Evolutionary conservation across 2,113 vertebrate species (phyloP).

Genomic region (Hoplias malabaricus): DNA sequence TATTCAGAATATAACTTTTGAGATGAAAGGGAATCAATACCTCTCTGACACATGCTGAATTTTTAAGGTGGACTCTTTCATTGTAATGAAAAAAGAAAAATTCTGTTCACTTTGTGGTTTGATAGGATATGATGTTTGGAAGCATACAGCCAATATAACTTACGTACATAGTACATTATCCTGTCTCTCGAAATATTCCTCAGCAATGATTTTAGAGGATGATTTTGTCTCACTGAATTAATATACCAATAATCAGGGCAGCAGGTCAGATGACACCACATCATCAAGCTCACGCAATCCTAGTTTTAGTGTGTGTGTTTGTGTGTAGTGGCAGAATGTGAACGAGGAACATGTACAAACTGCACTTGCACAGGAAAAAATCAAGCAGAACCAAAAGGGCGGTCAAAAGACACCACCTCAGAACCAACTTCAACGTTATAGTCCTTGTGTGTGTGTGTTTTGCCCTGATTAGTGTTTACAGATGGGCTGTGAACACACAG

Average conservation of each 20-base stretch:
- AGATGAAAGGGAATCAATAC: background rate
- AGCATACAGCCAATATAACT: background rate
- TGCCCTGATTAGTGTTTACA: constrained; percentile 32
- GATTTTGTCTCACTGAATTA: too few species aligned
- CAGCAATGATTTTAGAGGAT: too few species aligned
- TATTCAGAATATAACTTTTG: background rate
- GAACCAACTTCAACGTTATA: background rate
- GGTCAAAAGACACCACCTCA: background rate
- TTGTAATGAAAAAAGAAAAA: background rate
- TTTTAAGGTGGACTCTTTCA: background rate
- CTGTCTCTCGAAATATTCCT: too few species aligned
- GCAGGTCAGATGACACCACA: too few species aligned
- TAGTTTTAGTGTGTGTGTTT: too few species aligned
- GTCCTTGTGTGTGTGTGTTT: background rate
- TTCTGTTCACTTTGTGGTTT: background rate
- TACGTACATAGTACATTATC: too few species aligned
- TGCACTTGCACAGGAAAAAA: background rate
- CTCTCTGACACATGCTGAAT: background rate
- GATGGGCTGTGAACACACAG: constrained; percentile 23
- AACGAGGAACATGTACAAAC: background rate
- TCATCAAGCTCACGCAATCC: too few species aligned
- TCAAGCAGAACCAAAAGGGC: background rate
- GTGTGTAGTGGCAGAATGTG: background rate
- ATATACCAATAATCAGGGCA: too few species aligned
- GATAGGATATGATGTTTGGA: background rate